phyloP scores from a whole-genome alignment of 2,888 invertebrate genomes.

The Drosophila formosana region DNA sequence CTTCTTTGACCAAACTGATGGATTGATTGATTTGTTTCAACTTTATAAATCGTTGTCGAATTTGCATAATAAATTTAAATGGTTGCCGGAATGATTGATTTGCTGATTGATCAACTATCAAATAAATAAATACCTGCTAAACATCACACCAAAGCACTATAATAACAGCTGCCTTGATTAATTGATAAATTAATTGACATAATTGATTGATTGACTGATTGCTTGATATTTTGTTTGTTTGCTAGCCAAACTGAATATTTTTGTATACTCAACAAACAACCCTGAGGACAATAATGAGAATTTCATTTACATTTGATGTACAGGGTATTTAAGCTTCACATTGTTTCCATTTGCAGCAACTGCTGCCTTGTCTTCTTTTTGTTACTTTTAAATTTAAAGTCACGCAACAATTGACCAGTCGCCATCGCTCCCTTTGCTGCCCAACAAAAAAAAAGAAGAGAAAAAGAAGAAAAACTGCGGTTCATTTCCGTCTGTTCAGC shows the following conservation, averaged over 20 bases:
- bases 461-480: background rate
- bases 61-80: too few relatives aligned
- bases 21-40: too few relatives aligned
- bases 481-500: slow-evolving; percentile 22
- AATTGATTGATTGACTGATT: background rate
- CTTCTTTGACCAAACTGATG: too few relatives aligned
- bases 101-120: too few relatives aligned
- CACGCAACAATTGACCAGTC: slow-evolving; percentile 73
- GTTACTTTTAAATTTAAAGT: slow-evolving; percentile 78
- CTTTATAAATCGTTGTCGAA: too few relatives aligned
- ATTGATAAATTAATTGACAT: too few relatives aligned
- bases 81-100: background rate
- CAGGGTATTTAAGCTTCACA: slow-evolving; percentile 3
- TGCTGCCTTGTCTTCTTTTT: background rate
- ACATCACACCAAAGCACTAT: too few relatives aligned
- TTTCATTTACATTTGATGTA: background rate
- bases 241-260: too few relatives aligned
- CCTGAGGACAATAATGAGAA: too few relatives aligned
- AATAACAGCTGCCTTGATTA: too few relatives aligned
- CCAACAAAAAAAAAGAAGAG: too few relatives aligned
- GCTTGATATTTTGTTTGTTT: background rate
- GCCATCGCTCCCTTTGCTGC: background rate
- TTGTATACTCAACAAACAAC: background rate
- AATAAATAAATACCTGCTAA: too few relatives aligned
- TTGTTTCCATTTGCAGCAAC: background rate